phyloP scores from a whole-genome alignment of 1,140 invertebrate species.

The Nymphalis io region DNA sequence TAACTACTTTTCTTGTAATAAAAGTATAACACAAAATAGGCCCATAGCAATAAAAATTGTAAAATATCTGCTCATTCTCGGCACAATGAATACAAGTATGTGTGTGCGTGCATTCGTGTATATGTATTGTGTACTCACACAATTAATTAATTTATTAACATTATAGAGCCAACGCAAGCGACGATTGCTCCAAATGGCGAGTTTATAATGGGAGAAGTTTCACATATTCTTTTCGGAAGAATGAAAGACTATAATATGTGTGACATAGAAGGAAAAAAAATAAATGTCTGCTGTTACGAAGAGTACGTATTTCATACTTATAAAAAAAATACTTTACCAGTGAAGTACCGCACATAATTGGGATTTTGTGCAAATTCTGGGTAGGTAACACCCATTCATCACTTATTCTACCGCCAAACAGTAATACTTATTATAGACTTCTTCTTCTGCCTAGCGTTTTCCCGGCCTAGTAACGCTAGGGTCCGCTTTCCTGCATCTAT shows the following conservation, averaged over 20 bases:
- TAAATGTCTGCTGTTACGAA: not conserved
- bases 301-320: not conserved
- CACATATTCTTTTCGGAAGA: conserved; percentile 10
- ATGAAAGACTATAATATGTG: not conserved
- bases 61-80: too few relatives aligned
- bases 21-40: not conserved
- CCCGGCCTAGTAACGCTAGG: too few relatives aligned
- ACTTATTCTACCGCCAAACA: too few relatives aligned
- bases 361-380: too few relatives aligned
- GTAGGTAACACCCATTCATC: too few relatives aligned
- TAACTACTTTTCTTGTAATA: not conserved
- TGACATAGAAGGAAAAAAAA: conserved; percentile 11
- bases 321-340: too few relatives aligned
- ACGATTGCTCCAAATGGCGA: not conserved
- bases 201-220: conserved; percentile 7
- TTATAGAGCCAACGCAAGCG: conserved; percentile 1
- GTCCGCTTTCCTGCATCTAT: too few relatives aligned
- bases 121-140: not conserved
- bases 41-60: too few relatives aligned
- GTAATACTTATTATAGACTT: too few relatives aligned
- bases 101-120: too few relatives aligned
- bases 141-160: not conserved
- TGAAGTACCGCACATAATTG: too few relatives aligned
- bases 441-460: too few relatives aligned
- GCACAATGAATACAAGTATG: not conserved